Evolutionary conservation across 2,113 vertebrate genomes (phyloP).

Genomic region (Pelusios castaneus): DNA sequence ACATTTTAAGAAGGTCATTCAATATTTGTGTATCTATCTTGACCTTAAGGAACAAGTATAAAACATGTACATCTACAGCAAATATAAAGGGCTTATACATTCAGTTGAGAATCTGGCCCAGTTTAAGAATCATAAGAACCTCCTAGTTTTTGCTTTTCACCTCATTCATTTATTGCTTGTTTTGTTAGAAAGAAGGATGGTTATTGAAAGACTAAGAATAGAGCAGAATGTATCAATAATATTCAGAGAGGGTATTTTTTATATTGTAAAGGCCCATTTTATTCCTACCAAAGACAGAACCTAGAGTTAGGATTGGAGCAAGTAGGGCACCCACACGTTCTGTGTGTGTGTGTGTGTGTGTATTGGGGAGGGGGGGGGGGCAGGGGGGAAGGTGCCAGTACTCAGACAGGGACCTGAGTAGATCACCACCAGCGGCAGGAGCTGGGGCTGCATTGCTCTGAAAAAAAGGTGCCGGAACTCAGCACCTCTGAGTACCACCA

Average conservation of each 20-base stretch:
- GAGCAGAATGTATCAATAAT: neutral
- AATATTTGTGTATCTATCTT: neutral
- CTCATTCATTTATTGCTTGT: neutral
- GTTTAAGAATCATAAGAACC: neutral
- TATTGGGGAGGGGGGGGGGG: no score
- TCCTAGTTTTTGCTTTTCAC: neutral
- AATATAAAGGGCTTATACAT: slow-evolving; percentile 13
- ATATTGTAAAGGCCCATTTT: neutral
- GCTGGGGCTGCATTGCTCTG: no score
- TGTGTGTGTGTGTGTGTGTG: no score
- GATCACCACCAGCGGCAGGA: no score
- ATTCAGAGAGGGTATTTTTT: neutral
- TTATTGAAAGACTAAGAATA: neutral
- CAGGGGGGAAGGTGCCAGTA: no score
- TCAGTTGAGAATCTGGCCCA: neutral
- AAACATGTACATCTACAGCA: neutral
- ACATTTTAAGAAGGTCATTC: neutral
- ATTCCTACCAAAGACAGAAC: neutral
- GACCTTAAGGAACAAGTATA: neutral
- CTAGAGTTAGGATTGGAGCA: neutral
- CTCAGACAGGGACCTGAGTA: no score
- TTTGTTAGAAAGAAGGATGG: neutral
- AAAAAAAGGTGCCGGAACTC: no score
- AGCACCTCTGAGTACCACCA: no score
- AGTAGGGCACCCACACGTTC: neutral